Evolutionary conservation across 2,113 vertebrate species (phyloP).

Genomic region (Piprites chloris): DNA sequence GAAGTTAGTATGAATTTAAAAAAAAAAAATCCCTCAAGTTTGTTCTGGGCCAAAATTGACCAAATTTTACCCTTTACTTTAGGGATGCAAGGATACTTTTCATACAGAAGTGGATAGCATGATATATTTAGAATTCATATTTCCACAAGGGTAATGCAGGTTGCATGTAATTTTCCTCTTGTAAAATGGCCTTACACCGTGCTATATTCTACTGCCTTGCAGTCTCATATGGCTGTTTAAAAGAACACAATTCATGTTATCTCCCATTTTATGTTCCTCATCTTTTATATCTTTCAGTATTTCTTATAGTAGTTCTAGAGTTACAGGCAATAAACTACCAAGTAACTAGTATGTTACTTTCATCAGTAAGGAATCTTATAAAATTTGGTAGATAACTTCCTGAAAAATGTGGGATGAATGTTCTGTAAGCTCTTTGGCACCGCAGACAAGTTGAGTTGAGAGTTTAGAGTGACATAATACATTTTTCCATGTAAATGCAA

Average conservation of each 20-base stretch:
- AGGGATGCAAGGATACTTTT: neutral
- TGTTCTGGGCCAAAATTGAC: neutral
- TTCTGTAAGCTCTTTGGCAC: neutral
- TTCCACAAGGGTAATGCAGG: neutral
- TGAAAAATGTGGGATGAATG: neutral
- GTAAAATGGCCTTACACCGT: neutral
- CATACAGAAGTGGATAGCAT: neutral
- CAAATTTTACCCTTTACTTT: neutral
- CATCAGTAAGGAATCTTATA: neutral
- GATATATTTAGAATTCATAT: neutral
- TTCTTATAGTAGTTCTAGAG: neutral
- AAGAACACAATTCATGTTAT: neutral
- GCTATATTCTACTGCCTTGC: neutral
- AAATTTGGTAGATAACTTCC: neutral
- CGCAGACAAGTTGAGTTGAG: neutral
- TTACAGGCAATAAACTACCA: neutral
- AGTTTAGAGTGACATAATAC: conserved; percentile 41
- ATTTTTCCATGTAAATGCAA: conserved; percentile 45
- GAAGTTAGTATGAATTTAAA: neutral
- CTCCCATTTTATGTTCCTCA: neutral
- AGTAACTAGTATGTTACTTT: neutral
- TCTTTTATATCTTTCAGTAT: neutral
- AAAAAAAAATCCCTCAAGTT: neutral
- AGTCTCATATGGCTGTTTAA: neutral
- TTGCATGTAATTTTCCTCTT: neutral